phyloP scores from a whole-genome alignment of 2,797 vertebrate species.

The Limnodromus scolopaceus region DNA sequence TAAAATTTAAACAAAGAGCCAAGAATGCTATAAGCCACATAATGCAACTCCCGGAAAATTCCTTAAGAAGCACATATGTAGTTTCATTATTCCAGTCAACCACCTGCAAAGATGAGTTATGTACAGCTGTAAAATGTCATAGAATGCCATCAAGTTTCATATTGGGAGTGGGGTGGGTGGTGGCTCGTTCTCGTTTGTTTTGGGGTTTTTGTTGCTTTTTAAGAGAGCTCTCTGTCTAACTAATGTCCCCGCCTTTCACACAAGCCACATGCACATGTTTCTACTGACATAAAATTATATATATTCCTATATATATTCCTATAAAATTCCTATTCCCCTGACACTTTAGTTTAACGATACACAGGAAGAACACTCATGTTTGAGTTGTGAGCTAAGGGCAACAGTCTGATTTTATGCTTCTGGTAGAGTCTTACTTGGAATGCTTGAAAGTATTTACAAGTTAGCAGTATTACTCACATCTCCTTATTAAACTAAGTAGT shows the following conservation, averaged over 20 bases:
- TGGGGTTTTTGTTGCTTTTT: not conserved
- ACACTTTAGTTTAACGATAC: not conserved
- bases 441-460: not conserved
- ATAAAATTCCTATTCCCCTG: not conserved
- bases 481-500: not conserved
- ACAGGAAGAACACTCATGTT: not conserved
- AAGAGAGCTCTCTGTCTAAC: not conserved
- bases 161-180: fast-evolving
- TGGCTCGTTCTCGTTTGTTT: not conserved
- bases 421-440: not conserved
- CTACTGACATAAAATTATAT: not conserved
- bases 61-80: not conserved
- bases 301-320: no score
- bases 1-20: not conserved
- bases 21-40: not conserved
- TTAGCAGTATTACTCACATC: not conserved
- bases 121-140: not conserved
- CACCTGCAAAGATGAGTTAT: not conserved
- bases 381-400: not conserved
- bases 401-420: not conserved
- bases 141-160: not conserved
- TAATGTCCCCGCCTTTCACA: not conserved
- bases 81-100: not conserved
- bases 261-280: not conserved
- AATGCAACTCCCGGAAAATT: not conserved